A percentile compares a stretch with the other conserved stretches of the same genome.
phyloP scores from a whole-genome alignment of 2,888 invertebrate genomes.

The Dryadula phaetusa region DNA sequence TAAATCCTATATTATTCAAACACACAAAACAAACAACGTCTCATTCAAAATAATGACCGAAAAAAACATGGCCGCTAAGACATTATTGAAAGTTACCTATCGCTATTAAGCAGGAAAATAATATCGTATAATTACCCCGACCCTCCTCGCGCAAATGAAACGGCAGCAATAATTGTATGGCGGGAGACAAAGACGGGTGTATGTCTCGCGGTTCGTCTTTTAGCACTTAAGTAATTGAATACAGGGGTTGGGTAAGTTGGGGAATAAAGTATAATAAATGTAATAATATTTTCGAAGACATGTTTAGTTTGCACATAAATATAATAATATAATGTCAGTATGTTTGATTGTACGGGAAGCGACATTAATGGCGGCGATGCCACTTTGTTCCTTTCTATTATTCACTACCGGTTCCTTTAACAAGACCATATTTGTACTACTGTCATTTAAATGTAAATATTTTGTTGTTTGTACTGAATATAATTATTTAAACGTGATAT shows the following conservation, averaged over 20 bases:
- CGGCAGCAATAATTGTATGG: constrained; percentile 47
- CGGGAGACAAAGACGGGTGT: constrained; percentile 60
- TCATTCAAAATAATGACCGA: constrained; percentile 71
- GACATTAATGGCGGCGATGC: constrained; percentile 20
- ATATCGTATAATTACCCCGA: constrained; percentile 79
- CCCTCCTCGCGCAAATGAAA: constrained; percentile 58
- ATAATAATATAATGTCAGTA: constrained; percentile 55
- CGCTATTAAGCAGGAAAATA: constrained; percentile 77
- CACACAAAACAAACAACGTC: constrained; percentile 48
- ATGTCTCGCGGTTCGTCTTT: constrained; percentile 59
- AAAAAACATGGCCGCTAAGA: constrained; percentile 64
- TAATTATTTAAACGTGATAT: neutral
- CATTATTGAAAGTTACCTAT: constrained; percentile 68
- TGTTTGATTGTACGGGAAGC: constrained; percentile 36
- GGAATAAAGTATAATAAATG: constrained; percentile 72
- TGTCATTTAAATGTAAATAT: constrained; percentile 27
- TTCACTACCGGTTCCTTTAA: constrained; percentile 15
- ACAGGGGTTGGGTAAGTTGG: constrained; percentile 70
- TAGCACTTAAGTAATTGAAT: constrained; percentile 83
- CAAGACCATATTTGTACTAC: neutral
- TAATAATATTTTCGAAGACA: constrained; percentile 64
- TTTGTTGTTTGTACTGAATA: constrained; percentile 12
- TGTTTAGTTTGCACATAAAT: constrained; percentile 60
- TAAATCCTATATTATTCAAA: constrained; percentile 4
- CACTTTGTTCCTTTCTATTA: constrained; percentile 3